These are phyloP conservation scores for Perizoma flavofasciatum DNA, from an alignment of 2,888 invertebrate genomes.

Conservation along the genomic window DNA sequence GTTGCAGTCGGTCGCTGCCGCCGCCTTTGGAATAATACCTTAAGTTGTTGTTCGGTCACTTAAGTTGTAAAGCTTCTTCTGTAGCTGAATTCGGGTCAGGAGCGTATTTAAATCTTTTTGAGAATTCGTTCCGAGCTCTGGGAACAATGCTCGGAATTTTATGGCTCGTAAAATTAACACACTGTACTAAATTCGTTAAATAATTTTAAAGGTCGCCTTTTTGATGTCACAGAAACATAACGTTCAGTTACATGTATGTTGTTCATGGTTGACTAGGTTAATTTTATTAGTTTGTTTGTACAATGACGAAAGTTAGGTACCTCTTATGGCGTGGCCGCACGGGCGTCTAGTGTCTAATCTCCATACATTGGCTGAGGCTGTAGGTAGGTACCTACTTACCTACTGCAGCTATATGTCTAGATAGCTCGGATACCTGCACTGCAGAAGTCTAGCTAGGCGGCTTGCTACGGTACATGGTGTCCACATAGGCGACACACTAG, in stretches of 20 bases:
- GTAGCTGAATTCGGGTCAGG: constrained; percentile 61
- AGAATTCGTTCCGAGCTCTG: constrained; percentile 53
- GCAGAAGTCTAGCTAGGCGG: too few species aligned
- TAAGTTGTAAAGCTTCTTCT: constrained; percentile 11
- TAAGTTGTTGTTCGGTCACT: not conserved
- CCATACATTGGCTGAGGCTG: too few species aligned
- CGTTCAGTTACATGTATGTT: not conserved
- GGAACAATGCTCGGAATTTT: constrained; percentile 57
- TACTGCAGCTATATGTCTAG: too few species aligned
- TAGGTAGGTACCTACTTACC: too few species aligned
- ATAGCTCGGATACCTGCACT: too few species aligned
- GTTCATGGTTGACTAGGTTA: constrained; percentile 8
- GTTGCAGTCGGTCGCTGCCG: too few species aligned
- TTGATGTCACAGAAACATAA: constrained; percentile 9
- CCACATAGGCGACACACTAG: too few species aligned
- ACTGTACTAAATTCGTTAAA: constrained; percentile 49
- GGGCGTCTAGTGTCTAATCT: too few species aligned
- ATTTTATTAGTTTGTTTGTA: constrained; percentile 2
- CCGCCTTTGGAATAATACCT: too few species aligned
- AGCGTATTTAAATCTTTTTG: constrained; percentile 59
- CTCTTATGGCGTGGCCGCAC: not conserved
- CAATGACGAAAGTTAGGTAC: not conserved
- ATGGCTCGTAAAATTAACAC: constrained; percentile 68
- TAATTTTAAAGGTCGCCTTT: constrained; percentile 29
- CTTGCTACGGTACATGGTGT: too few species aligned